Conservation (phyloP, 2,113 vertebrate species). For the Hylia prasina region DNA sequence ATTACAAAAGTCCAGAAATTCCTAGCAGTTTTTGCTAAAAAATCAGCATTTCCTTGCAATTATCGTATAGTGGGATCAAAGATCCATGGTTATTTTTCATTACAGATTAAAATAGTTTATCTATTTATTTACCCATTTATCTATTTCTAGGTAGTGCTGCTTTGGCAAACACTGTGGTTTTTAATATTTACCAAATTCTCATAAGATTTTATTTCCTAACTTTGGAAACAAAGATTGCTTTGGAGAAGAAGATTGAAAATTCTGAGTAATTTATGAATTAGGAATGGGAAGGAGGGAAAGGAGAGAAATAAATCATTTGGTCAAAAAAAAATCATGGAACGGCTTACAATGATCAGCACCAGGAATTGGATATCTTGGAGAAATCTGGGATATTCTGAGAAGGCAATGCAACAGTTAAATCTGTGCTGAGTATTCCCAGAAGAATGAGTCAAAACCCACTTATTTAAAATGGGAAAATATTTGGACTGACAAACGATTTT, state of each 20-base stretch:
- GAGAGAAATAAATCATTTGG: not conserved
- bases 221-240: not conserved
- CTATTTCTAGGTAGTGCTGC: not conserved
- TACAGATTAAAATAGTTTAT: not conserved
- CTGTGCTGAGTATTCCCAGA: not conserved
- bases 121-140: not conserved
- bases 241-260: not conserved
- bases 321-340: not conserved
- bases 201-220: not conserved
- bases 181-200: not conserved
- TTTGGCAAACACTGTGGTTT: not conserved
- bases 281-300: not conserved
- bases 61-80: not conserved
- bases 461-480: conserved; percentile 17
- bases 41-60: not conserved
- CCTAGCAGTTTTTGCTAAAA: not conserved
- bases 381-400: not conserved
- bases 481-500: not conserved
- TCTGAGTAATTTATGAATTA: not conserved
- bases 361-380: not conserved
- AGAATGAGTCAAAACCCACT: not conserved
- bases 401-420: not conserved
- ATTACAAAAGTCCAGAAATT: not conserved
- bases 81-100: not conserved
- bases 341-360: not conserved